phyloP scores from a whole-genome alignment of 2,888 invertebrate genomes.

The Oegoconia quadripuncta region DNA sequence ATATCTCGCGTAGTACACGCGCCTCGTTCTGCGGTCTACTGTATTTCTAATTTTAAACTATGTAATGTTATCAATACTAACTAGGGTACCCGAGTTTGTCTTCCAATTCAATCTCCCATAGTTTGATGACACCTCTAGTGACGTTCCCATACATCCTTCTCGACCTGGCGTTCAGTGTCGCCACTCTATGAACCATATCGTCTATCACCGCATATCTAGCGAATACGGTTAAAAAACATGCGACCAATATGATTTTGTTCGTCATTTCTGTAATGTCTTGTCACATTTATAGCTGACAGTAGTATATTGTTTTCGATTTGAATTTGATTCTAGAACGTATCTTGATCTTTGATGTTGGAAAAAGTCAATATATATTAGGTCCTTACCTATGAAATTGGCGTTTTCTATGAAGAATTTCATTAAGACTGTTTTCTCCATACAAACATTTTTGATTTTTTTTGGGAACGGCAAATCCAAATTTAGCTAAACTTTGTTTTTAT shows the following conservation, averaged over 20 bases:
- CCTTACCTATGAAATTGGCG: too few relatives aligned
- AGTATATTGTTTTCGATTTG: neutral
- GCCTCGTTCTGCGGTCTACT: too few relatives aligned
- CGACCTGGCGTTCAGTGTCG: neutral
- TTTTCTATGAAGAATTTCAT: too few relatives aligned
- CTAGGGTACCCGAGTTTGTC: constrained; percentile 19
- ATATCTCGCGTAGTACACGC: too few relatives aligned
- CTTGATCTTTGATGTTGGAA: too few relatives aligned
- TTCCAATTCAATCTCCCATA: constrained; percentile 9
- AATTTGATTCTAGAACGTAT: constrained; percentile 1
- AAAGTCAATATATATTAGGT: too few relatives aligned
- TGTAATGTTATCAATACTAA: constrained; percentile 8
- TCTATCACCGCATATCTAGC: neutral
- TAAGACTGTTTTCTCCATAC: too few relatives aligned
- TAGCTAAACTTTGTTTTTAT: too few relatives aligned
- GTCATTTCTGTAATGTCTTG: constrained; percentile 7
- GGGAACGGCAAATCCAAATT: too few relatives aligned
- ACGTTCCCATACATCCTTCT: constrained; percentile 5
- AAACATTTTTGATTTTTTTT: too few relatives aligned
- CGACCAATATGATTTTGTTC: neutral
- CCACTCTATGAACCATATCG: neutral
- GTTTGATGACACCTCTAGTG: neutral
- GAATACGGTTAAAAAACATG: neutral
- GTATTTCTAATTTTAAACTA: too few relatives aligned
- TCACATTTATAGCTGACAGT: neutral